A percentile compares a stretch with the other conserved stretches of the same genome.
These are phyloP conservation scores for Gymnocheta viridis DNA, from an alignment of 2,888 invertebrate species.

Conservation along the genomic window DNA sequence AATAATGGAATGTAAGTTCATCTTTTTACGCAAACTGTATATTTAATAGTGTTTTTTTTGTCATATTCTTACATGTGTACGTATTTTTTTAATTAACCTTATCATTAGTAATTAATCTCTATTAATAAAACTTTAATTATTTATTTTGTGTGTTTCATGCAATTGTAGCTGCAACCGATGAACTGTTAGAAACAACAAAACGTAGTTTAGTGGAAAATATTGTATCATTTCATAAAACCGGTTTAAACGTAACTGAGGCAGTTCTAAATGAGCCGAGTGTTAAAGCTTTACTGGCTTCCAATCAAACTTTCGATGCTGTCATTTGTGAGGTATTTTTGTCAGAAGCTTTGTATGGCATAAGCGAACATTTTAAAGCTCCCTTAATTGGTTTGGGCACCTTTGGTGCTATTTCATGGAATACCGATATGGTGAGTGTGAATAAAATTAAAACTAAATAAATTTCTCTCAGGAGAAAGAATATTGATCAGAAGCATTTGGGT, in stretches of 20 bases:
- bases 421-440: slow-evolving; percentile 71
- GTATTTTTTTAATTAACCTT: not conserved
- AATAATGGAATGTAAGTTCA: slow-evolving; percentile 63
- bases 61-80: not conserved
- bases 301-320: slow-evolving; percentile 81
- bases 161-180: slow-evolving; percentile 37
- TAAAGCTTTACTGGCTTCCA: slow-evolving; percentile 74
- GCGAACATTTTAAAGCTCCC: slow-evolving; percentile 77
- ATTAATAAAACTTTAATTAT: not conserved
- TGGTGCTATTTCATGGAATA: slow-evolving; percentile 75
- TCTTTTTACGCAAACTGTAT: not conserved
- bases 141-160: not conserved
- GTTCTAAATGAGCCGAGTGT: slow-evolving; percentile 74
- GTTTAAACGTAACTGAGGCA: slow-evolving; percentile 73
- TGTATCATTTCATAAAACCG: slow-evolving; percentile 74
- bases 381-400: slow-evolving; percentile 76
- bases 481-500: too few relatives aligned
- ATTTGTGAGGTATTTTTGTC: slow-evolving; percentile 75
- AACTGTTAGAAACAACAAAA: slow-evolving; percentile 51
- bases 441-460: too few relatives aligned
- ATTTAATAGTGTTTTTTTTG: not conserved
- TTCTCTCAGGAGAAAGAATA: too few relatives aligned
- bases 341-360: slow-evolving; percentile 75
- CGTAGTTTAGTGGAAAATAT: slow-evolving; percentile 69
- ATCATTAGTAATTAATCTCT: not conserved